Base-by-base conservation (phyloP, 2,888 invertebrate species). In the Biston betularia region DNA sequence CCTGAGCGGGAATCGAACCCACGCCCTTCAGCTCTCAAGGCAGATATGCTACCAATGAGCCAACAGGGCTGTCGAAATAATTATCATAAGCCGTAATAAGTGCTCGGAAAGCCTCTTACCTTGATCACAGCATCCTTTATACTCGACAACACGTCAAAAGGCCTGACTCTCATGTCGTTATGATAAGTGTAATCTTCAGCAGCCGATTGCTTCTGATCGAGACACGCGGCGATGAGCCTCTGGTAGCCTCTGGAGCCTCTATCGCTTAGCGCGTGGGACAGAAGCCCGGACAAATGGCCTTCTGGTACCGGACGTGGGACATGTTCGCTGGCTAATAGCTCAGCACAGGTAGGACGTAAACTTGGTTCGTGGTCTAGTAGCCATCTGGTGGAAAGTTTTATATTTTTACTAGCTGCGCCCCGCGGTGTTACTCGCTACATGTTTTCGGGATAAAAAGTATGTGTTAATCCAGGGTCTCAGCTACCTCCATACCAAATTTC, bases 241-340 rank as follows among this genome's bases (percentile, higher is more conserved):
- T 82, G 83, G 75, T 92, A 90, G 0, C 85, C 84, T 6, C 87
- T 76, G 0, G 88, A 81, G 2, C 79, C 96, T 0, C 97, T 96
- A 82, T 98, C 97, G 12, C 96, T 95, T 0, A 99, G 92, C 0
- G 97, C 97, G 75, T 97, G 97, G 0, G 96, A 94, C 12, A 99
- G 92, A 81, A 97, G 95, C 74, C 98, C 98, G 59, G 97, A 96
- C 1, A 98, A 86, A 70, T 97, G 97, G 0, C 96, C 96, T 74
- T 98, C 98, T 79, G 98, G 97, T n/a, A 98, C 94, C 0, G 97
- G 96, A 0, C 98, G 96, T 0, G 99, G 99, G 4, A 99, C 94
- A 75, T 97, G 95, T 66, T 97, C 96, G 0, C 98, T 98, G 42
- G 96, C 95, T 0, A 99, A 90, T 2, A 99, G 92, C 82, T 98